Conservation (phyloP, 2,888 invertebrate genomes). For the Hirtodrosophila duncani region DNA sequence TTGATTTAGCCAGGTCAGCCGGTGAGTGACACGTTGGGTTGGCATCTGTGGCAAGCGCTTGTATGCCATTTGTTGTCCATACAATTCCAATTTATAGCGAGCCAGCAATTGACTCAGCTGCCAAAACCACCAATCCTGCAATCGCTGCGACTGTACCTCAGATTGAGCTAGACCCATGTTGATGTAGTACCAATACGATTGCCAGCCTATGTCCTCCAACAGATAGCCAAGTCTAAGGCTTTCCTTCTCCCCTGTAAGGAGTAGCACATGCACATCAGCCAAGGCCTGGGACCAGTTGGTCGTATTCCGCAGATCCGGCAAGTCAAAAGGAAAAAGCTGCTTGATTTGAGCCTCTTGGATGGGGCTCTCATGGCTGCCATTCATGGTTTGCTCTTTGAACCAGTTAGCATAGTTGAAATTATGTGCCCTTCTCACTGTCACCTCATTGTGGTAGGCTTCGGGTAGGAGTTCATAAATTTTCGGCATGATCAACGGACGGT, state of each 20-base stretch:
- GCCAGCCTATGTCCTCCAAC: constrained; percentile 84
- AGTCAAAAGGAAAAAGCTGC: constrained; percentile 15
- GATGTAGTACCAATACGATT: constrained; percentile 77
- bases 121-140: constrained; percentile 83
- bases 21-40: not conserved
- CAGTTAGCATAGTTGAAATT: constrained; percentile 75
- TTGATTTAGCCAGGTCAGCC: constrained; percentile 79
- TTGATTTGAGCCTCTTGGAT: constrained; percentile 18
- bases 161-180: constrained; percentile 75
- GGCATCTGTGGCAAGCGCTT: not conserved
- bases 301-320: constrained; percentile 27
- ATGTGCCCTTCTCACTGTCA: constrained; percentile 83
- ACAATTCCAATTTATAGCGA: constrained; percentile 86
- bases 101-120: constrained; percentile 83
- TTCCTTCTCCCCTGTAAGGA: too few species aligned
- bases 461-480: constrained; percentile 88
- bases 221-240: constrained; percentile 74
- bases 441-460: constrained; percentile 84
- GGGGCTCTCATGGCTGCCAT: not conserved
- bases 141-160: constrained; percentile 65
- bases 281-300: constrained; percentile 43
- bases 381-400: constrained; percentile 8
- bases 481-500: constrained; percentile 83
- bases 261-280: constrained; percentile 44
- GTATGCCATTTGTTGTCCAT: constrained; percentile 79